These are phyloP conservation scores for Ptyas mucosa DNA, from an alignment of 2,113 vertebrate genomes.

Conservation along the genomic window DNA sequence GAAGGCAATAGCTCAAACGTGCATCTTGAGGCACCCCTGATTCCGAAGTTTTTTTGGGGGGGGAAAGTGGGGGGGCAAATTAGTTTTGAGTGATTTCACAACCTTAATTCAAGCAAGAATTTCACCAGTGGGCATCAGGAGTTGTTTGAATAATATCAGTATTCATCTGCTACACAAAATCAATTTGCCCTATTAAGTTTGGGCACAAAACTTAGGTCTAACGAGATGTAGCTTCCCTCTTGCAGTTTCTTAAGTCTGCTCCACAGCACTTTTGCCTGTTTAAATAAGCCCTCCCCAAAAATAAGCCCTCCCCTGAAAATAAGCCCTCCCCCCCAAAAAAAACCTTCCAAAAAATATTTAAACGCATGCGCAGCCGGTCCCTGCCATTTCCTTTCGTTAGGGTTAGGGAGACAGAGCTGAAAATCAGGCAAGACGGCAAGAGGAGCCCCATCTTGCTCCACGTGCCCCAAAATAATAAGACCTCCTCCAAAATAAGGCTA, in stretches of 20 bases:
- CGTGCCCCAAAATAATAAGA: too few relatives aligned
- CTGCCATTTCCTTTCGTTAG: too few relatives aligned
- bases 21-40: background rate
- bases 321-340: too few relatives aligned
- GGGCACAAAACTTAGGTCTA: background rate
- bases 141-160: background rate
- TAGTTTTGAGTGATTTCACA: background rate
- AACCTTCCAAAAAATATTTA: too few relatives aligned
- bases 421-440: too few relatives aligned
- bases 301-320: too few relatives aligned
- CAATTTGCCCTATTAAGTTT: background rate
- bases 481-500: too few relatives aligned
- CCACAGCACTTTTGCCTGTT: background rate
- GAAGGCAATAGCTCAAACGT: background rate
- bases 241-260: background rate
- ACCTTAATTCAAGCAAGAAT: background rate
- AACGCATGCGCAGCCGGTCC: too few relatives aligned
- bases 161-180: background rate
- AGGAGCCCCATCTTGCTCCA: too few relatives aligned
- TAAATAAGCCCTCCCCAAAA: background rate
- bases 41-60: background rate
- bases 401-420: too few relatives aligned
- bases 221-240: background rate
- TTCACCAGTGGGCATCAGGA: background rate
- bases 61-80: background rate